These are phyloP conservation scores for Pongo pygmaeus DNA, from an alignment of 2,113 vertebrate species.

Conservation along the genomic window DNA sequence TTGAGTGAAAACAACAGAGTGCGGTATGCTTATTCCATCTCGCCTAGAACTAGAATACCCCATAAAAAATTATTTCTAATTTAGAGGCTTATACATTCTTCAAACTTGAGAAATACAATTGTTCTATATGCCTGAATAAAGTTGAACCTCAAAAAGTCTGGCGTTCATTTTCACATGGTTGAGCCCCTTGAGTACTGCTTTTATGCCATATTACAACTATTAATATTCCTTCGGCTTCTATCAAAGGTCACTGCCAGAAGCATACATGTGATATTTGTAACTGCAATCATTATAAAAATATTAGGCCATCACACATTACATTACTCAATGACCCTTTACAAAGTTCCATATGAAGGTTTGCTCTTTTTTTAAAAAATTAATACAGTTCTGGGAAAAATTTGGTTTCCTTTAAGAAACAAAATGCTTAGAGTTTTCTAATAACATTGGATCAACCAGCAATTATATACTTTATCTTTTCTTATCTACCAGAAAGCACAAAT, in stretches of 20 bases:
- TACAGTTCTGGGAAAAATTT: neutral
- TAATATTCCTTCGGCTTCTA: neutral
- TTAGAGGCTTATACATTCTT: neutral
- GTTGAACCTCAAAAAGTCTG: neutral
- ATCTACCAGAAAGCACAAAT: constrained; percentile 6
- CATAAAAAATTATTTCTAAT: neutral
- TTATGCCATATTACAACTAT: neutral
- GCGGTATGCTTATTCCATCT: neutral
- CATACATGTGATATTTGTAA: neutral
- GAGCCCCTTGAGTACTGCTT: neutral
- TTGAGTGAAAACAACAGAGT: neutral
- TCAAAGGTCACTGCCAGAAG: constrained; percentile 11
- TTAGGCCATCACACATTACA: neutral
- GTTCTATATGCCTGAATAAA: neutral
- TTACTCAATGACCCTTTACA: neutral
- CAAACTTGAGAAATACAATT: constrained; percentile 7
- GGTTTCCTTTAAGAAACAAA: constrained; percentile 25
- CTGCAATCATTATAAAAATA: neutral
- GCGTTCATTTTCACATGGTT: neutral
- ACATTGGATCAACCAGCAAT: neutral
- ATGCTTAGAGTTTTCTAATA: neutral
- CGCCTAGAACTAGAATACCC: neutral
- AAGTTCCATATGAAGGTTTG: neutral
- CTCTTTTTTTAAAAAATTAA: neutral
- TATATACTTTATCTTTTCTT: neutral